phyloP scores from a whole-genome alignment of 1,140 invertebrate genomes.

The Ceratina australensis region DNA sequence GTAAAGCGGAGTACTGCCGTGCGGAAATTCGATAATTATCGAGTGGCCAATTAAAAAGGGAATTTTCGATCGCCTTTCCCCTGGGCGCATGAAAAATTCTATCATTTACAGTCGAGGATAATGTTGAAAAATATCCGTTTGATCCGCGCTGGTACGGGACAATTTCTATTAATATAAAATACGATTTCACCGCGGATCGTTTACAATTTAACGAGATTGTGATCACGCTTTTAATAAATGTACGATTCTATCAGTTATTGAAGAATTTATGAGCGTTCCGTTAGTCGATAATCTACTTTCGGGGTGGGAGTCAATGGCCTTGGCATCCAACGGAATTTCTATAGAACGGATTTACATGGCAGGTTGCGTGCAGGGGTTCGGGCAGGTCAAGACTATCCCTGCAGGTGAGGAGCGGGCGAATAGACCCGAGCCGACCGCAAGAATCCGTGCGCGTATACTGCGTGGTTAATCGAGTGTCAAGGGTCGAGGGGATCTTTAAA shows the following conservation, averaged over 20 bases:
- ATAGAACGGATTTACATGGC: constrained; percentile 4
- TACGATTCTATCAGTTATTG: background rate
- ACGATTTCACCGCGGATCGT: too few species aligned
- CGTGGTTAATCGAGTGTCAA: constrained; percentile 38
- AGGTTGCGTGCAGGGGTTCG: constrained; percentile 31
- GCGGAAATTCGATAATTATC: constrained; percentile 33
- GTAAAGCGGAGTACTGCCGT: constrained; percentile 7
- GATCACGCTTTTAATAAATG: background rate
- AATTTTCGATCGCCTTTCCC: constrained; percentile 9
- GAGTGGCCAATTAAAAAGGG: constrained; percentile 16
- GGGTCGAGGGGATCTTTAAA: constrained; percentile 42
- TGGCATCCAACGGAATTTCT: background rate
- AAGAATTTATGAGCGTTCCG: background rate
- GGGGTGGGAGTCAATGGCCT: background rate
- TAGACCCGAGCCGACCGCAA: background rate
- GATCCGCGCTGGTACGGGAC: too few species aligned
- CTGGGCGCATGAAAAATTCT: too few species aligned
- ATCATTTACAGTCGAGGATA: background rate
- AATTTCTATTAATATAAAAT: too few species aligned
- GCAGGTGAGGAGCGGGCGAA: constrained; percentile 7
- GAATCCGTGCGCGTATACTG: constrained; percentile 3
- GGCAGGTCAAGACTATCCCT: constrained; percentile 31
- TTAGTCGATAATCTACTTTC: background rate
- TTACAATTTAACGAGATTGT: too few species aligned
- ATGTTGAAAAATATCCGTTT: background rate